Percentiles rank a stretch among this genome's conserved stretches.
Evolutionary conservation across 2,113 vertebrate genomes (phyloP).

Genomic region (Fulica atra): DNA sequence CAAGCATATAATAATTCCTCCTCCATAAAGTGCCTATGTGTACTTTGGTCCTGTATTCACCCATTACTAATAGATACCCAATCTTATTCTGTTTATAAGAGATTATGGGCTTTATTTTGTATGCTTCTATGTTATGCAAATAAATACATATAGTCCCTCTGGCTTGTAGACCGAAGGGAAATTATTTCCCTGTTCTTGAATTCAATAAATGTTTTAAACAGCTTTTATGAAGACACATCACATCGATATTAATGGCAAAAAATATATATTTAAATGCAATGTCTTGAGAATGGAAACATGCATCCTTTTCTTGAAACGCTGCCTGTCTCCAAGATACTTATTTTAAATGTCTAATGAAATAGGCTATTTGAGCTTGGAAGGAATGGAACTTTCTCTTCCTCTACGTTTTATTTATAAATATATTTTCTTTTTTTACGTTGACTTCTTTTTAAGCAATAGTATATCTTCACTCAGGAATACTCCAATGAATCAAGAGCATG

Average conservation of each 20-base stretch:
- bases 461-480: neutral
- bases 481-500: neutral
- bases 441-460: neutral
- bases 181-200: neutral
- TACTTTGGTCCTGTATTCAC: constrained; percentile 9
- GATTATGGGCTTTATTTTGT: neutral
- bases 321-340: neutral
- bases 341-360: neutral
- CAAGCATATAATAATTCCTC: neutral
- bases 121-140: constrained; percentile 16
- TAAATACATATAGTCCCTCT: neutral
- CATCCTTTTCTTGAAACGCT: neutral
- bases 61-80: neutral
- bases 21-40: neutral
- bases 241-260: neutral
- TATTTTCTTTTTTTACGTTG: neutral
- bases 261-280: neutral
- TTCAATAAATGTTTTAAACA: neutral
- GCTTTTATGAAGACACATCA: neutral
- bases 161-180: neutral
- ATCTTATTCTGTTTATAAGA: constrained; percentile 21
- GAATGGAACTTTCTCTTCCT: neutral
- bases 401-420: neutral
- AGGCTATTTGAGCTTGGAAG: neutral
- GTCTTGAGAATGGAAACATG: neutral